Conservation (phyloP, 1,140 invertebrate species). For the Panagrolaimus sp. region DNA sequence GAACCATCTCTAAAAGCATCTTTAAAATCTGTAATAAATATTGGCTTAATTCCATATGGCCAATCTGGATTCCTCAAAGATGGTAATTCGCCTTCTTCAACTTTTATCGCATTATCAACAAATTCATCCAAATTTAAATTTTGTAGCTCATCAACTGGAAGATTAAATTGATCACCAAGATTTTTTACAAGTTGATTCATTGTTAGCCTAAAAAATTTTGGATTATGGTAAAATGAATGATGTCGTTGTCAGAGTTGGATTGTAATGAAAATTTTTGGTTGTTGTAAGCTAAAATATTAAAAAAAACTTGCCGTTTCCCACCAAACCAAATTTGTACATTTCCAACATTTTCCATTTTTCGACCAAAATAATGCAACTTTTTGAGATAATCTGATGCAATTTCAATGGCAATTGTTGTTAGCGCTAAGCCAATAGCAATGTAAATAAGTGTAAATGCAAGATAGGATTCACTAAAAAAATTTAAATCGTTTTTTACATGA, state of each 20-base stretch:
- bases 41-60: conserved; percentile 18
- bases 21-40: conserved; percentile 27
- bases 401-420: conserved; percentile 54
- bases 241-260: no score
- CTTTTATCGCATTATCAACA: conserved; percentile 47
- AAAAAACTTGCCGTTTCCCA: conserved; percentile 39
- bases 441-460: conserved; percentile 46
- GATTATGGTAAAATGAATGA: background rate
- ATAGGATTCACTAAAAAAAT: conserved; percentile 39
- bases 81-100: conserved; percentile 45
- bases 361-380: conserved; percentile 49
- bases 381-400: conserved; percentile 49
- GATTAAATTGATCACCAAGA: conserved; percentile 49
- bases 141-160: conserved; percentile 41
- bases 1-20: conserved; percentile 16
- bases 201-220: conserved; percentile 34
- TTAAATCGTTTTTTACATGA: no score
- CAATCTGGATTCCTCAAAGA: conserved; percentile 36
- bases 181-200: conserved; percentile 49
- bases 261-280: no score
- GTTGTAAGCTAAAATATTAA: background rate
- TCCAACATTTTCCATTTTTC: conserved; percentile 48
- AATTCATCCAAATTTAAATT: conserved; percentile 47
- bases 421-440: conserved; percentile 45
- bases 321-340: conserved; percentile 49